Conservation (phyloP, 53 echinoderm and acorn worm genomes). For the Henricia sp. region DNA sequence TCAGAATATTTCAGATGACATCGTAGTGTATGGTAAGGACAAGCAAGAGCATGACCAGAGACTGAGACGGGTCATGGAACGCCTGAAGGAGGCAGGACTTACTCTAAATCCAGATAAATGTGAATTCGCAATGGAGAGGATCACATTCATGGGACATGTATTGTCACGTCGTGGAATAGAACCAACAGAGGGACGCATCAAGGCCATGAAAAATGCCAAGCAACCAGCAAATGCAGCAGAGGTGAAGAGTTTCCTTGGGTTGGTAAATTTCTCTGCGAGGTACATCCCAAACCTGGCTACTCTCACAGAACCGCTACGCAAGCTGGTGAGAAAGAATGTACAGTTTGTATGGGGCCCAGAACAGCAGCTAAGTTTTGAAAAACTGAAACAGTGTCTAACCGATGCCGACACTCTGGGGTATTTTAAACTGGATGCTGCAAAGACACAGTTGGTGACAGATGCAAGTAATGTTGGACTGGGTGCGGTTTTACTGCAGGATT, state of each 20-base stretch:
- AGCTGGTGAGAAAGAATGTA: not conserved
- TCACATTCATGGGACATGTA: slow-evolving; percentile 61
- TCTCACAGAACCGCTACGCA: slow-evolving; percentile 25
- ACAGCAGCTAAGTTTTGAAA: slow-evolving; percentile 6
- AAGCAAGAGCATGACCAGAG: slow-evolving; percentile 64
- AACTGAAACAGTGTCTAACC: slow-evolving; percentile 7
- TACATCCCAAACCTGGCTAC: slow-evolving; percentile 61
- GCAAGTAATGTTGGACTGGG: slow-evolving; percentile 39
- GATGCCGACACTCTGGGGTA: slow-evolving; percentile 20
- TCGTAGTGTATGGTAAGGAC: slow-evolving; percentile 61
- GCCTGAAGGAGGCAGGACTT: slow-evolving; percentile 49
- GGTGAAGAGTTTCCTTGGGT: slow-evolving; percentile 70
- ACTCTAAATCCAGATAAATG: slow-evolving; percentile 70
- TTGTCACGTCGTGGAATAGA: slow-evolving; percentile 64
- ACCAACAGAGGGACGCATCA: slow-evolving; percentile 61
- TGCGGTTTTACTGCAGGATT: slow-evolving; percentile 27
- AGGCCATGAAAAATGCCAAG: slow-evolving; percentile 53
- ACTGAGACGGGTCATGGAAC: slow-evolving; percentile 59
- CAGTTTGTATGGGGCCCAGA: slow-evolving; percentile 13
- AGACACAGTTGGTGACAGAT: slow-evolving; percentile 27
- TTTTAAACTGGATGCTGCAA: slow-evolving; percentile 24
- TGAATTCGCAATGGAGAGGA: slow-evolving; percentile 26
- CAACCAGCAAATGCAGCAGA: slow-evolving; percentile 53
- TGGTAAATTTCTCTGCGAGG: slow-evolving; percentile 74
- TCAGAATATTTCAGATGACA: slow-evolving; percentile 73